phyloP scores from a whole-genome alignment of 2,888 invertebrate genomes.

The Amphiduros pacificus region DNA sequence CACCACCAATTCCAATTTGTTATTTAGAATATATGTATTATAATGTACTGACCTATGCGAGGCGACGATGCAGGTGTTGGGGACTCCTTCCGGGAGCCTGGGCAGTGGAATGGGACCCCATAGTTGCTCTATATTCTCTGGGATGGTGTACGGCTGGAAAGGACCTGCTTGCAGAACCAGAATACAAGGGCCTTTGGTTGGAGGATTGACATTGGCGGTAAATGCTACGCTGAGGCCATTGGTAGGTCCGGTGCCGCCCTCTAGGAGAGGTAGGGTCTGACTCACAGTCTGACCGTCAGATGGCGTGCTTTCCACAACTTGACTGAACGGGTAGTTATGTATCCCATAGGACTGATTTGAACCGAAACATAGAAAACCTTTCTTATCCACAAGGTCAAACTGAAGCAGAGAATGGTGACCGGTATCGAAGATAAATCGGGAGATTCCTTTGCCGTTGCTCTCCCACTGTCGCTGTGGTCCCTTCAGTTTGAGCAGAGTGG shows the following conservation, averaged over 20 bases:
- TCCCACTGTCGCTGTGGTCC: slow-evolving; percentile 37
- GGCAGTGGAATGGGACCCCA: slow-evolving; percentile 57
- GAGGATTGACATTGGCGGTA: slow-evolving; percentile 38
- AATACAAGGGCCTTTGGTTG: slow-evolving; percentile 39
- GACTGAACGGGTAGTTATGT: slow-evolving; percentile 42
- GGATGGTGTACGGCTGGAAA: slow-evolving; percentile 57
- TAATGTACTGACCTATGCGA: slow-evolving; percentile 44
- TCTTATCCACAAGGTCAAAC: slow-evolving; percentile 44
- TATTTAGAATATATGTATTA: too few species aligned
- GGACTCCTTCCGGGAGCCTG: slow-evolving; percentile 44
- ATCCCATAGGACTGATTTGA: slow-evolving; percentile 39
- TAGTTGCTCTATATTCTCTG: slow-evolving; percentile 48
- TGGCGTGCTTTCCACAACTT: slow-evolving; percentile 36
- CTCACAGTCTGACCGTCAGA: slow-evolving; percentile 28
- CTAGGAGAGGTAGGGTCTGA: slow-evolving; percentile 39
- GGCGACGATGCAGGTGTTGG: slow-evolving; percentile 55
- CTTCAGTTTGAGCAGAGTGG: slow-evolving; percentile 32
- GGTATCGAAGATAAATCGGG: slow-evolving; percentile 54
- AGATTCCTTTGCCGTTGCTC: slow-evolving; percentile 56
- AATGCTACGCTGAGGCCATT: slow-evolving; percentile 38
- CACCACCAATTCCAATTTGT: too few species aligned
- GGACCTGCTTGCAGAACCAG: slow-evolving; percentile 50
- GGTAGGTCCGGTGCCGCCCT: slow-evolving; percentile 47
- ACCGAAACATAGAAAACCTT: slow-evolving; percentile 55
- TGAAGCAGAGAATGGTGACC: slow-evolving; percentile 51